Evolutionary conservation across 2,888 invertebrate genomes (phyloP), one percentile per base, ranked within the genome.

Genomic region (Autographa pulchrina): DNA sequence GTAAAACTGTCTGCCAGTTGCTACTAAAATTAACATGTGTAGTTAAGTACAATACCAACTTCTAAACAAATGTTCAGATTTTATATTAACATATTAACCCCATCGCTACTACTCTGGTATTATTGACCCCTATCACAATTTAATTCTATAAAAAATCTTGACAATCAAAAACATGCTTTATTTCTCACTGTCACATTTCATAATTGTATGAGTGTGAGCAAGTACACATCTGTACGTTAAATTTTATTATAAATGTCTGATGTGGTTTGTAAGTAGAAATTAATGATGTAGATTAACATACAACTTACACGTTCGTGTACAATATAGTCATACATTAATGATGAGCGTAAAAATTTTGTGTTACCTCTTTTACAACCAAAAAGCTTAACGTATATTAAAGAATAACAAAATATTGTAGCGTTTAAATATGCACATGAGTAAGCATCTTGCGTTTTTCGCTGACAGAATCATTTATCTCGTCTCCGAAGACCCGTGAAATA

Each of bases 51-150:
- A 8, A 48, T n/a, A 6, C 64, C 52, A 63, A 70, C 48, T 54
- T 43, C 18, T 38, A 83, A 65, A 68, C 41, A 76, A 67, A 58
- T 56, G 69, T 72, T 69, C 62, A 64, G 59, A 65, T 59, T 73
- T 79, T 82, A 76, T 74, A 77, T 75, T 68, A 61, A 58, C 69
- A 43, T 70, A 77, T 84, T 80, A 82, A 84, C 84, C 81, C 82
- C 62, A 74, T 75, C 72, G 74, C 72, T 70, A 70, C 74, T 72
- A 61, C 56, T 48, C 62, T 60, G 64, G 71, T 74, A 78, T 68
- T 75, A 74, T 80, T 75, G 73, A 78, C 76, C 83, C 70, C 68
- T 56, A 48, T 52, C 67, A 38, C 14, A 9, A 73, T 70, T 74
- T 64, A 58, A 74, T 71, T 75, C 56, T 43, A 16, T 32, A 35